Conservation (phyloP, 2,888 invertebrate genomes). For the Cantharis rustica region DNA sequence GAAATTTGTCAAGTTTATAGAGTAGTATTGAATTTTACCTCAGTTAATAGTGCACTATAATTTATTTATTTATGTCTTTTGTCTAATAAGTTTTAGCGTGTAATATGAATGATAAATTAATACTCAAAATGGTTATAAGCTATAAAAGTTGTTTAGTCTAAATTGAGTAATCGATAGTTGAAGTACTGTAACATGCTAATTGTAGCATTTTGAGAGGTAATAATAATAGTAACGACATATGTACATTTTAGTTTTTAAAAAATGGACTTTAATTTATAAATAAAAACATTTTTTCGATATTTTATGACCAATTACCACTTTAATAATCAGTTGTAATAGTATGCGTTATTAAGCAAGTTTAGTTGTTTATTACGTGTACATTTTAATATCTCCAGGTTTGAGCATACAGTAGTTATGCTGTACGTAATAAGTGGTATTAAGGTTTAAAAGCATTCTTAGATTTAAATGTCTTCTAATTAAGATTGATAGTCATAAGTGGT, state of each 20-base stretch:
- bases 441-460: not conserved
- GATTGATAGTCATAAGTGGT: not conserved
- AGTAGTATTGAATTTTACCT: not conserved
- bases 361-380: not conserved
- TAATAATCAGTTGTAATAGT: not conserved
- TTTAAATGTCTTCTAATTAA: not conserved
- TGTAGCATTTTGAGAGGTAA: not conserved
- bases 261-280: not conserved
- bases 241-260: not conserved
- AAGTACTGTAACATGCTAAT: not conserved
- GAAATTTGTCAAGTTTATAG: not conserved
- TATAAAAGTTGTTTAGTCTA: not conserved
- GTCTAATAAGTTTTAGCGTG: not conserved
- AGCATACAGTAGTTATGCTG: not conserved
- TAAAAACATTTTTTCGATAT: not conserved
- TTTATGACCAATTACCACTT: not conserved
- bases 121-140: not conserved
- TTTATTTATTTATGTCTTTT: not conserved
- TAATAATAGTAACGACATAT: not conserved
- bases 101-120: not conserved
- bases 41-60: not conserved
- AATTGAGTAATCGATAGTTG: not conserved
- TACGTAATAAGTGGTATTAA: not conserved
- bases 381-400: not conserved
- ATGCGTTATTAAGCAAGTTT: not conserved